These are phyloP conservation scores for Silvanus unidentatus DNA, from an alignment of 2,888 invertebrate genomes.

Conservation along the genomic window DNA sequence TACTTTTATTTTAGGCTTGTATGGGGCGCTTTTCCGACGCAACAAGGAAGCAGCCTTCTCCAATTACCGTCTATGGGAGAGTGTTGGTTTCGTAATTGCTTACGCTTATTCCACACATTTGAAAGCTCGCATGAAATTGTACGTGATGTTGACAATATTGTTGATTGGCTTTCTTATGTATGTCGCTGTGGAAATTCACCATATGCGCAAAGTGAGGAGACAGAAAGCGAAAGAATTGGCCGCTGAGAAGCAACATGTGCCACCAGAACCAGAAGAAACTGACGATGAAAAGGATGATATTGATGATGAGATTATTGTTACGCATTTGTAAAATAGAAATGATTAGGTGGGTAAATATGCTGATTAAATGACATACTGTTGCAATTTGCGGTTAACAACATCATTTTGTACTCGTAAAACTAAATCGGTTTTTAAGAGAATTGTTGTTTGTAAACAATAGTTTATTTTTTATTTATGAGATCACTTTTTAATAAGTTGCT, in stretches of 20 bases:
- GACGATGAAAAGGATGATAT: slow-evolving; percentile 84
- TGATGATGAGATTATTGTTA: slow-evolving; percentile 82
- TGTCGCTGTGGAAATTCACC: slow-evolving; percentile 72
- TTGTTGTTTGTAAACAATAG: too few relatives aligned
- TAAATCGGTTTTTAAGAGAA: too few relatives aligned
- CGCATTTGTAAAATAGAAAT: slow-evolving; percentile 59
- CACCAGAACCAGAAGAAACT: slow-evolving; percentile 62
- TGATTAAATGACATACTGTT: too few relatives aligned
- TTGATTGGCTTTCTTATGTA: slow-evolving; percentile 71
- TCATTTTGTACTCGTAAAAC: too few relatives aligned
- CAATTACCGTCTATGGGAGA: slow-evolving; percentile 86
- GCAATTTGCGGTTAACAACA: too few relatives aligned
- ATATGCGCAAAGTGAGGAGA: slow-evolving; percentile 73
- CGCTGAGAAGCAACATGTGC: slow-evolving; percentile 48
- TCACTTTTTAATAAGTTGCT: too few relatives aligned
- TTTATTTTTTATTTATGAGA: too few relatives aligned
- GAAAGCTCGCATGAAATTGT: slow-evolving; percentile 80
- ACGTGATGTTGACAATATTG: slow-evolving; percentile 74
- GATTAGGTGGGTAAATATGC: slow-evolving; percentile 6
- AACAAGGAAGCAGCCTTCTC: slow-evolving; percentile 91
- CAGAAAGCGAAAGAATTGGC: slow-evolving; percentile 63
- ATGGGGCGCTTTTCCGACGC: slow-evolving; percentile 78
- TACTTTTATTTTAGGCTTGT: slow-evolving; percentile 71
- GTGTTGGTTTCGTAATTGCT: slow-evolving; percentile 82
- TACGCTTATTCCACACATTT: slow-evolving; percentile 84